Conservation (phyloP, 2,113 vertebrate species). For the Lepus timidus region DNA sequence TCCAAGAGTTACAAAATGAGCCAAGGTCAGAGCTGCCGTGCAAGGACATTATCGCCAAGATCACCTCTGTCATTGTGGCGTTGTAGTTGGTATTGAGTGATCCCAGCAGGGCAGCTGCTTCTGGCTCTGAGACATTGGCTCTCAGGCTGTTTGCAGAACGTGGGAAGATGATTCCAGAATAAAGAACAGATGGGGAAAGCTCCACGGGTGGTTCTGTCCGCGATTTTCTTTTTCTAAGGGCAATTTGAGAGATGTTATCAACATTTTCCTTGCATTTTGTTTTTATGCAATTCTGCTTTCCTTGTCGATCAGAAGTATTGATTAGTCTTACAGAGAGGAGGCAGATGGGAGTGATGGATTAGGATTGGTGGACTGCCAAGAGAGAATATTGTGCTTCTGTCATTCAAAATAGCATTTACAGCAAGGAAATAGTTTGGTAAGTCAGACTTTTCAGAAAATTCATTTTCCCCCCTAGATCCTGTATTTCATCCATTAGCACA, state of each 20-base stretch:
- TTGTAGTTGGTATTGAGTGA: neutral
- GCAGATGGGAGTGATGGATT: neutral
- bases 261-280: conserved; percentile 19
- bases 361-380: neutral
- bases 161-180: neutral
- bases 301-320: neutral
- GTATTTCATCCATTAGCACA: neutral
- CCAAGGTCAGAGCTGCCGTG: neutral
- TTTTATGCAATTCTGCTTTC: neutral
- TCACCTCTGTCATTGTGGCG: neutral
- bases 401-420: conserved; percentile 38
- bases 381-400: conserved; percentile 46
- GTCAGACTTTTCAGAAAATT: neutral
- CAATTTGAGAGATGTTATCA: neutral
- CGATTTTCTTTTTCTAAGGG: neutral
- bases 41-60: neutral
- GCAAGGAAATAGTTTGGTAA: neutral
- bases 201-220: neutral
- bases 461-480: neutral
- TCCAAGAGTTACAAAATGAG: neutral
- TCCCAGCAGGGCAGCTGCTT: neutral
- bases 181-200: neutral
- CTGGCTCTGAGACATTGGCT: neutral
- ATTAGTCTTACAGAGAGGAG: neutral
- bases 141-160: neutral